phyloP scores from a whole-genome alignment of 2,797 vertebrate species.

The Lepidocolaptes lacrymiger region DNA sequence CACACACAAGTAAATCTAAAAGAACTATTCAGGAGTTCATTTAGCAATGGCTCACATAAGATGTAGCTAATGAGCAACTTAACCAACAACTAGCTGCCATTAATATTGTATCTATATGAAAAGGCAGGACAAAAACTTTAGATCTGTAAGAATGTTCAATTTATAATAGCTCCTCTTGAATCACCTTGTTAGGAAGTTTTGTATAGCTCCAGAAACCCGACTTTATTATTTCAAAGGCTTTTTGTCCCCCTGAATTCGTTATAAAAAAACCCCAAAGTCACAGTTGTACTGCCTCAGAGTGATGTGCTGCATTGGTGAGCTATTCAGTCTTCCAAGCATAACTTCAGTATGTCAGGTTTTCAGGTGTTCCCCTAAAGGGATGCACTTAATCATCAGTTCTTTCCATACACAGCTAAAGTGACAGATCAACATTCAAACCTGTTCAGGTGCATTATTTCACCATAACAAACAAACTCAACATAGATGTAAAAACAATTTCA shows the following conservation, averaged over 20 bases:
- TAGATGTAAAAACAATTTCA: background rate
- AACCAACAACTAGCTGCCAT: background rate
- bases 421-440: background rate
- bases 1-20: background rate
- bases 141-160: background rate
- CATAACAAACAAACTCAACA: background rate
- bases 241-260: background rate
- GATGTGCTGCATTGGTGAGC: background rate
- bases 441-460: background rate
- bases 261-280: background rate
- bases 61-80: background rate
- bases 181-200: background rate
- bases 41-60: background rate
- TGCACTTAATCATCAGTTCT: background rate
- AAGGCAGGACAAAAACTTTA: background rate
- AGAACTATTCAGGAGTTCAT: background rate
- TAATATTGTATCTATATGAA: background rate
- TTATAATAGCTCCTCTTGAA: background rate
- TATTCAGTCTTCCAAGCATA: background rate
- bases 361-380: background rate
- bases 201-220: background rate
- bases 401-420: background rate
- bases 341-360: background rate
- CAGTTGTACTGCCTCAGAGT: background rate
- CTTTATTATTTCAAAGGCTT: background rate